Conservation (phyloP, 2,113 vertebrate species). For the Chrysochloris asiatica region DNA sequence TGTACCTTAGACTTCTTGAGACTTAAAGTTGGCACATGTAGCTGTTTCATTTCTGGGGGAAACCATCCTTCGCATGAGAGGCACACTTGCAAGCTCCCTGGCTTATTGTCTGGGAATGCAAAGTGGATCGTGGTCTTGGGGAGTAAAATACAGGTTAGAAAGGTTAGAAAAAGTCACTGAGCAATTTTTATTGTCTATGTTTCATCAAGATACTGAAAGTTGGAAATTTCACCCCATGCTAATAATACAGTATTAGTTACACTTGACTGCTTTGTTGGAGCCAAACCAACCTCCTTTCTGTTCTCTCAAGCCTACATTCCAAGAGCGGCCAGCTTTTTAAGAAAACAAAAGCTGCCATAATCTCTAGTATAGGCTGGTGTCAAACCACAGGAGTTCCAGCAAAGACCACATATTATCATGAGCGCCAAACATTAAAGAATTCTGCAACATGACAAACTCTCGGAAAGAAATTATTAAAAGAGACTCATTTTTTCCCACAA, state of each 20-base stretch:
- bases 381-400: constrained; percentile 66
- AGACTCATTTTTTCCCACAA: constrained; percentile 36
- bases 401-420: constrained; percentile 60
- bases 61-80: constrained; percentile 65
- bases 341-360: constrained; percentile 77
- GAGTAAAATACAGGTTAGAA: constrained; percentile 85
- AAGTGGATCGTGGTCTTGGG: constrained; percentile 78
- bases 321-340: constrained; percentile 74
- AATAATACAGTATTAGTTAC: constrained; percentile 86
- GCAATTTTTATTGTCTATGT: constrained; percentile 83
- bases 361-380: constrained; percentile 68
- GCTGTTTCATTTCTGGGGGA: constrained; percentile 58
- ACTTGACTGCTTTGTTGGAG: constrained; percentile 83
- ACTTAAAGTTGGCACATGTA: constrained; percentile 33
- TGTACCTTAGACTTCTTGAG: constrained; percentile 21
- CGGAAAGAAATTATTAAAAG: constrained; percentile 49
- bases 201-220: constrained; percentile 84
- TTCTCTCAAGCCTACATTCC: constrained; percentile 74
- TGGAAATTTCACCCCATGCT: constrained; percentile 84
- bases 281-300: constrained; percentile 76
- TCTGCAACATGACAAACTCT: constrained; percentile 57
- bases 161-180: constrained; percentile 83
- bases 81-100: constrained; percentile 59
- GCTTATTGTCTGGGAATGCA: constrained; percentile 73
- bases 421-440: constrained; percentile 57